Base-by-base conservation (phyloP, 2,797 vertebrate genomes). In the Falco biarmicus region DNA sequence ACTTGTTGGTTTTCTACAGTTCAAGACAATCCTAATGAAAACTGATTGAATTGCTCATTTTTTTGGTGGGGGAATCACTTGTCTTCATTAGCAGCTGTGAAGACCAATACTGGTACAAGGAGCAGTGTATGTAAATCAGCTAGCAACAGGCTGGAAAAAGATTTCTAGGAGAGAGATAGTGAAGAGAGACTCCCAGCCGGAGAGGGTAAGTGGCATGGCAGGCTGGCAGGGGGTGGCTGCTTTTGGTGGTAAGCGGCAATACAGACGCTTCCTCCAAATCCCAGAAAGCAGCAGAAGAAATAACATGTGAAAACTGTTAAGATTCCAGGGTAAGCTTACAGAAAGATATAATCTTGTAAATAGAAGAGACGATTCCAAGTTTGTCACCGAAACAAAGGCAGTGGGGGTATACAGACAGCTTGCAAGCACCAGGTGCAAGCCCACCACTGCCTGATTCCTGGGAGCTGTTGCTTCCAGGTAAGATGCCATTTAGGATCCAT, bases 211-310 rank as follows among this genome's bases (percentile, higher is more conserved):
- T 63, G 32, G 39, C 75, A 61, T 0, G 0, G 73, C 19, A 48
- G 45, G 43, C 39, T 25, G 60, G 69, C n/a, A 16, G n/a, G 12
- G 45, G 15, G 12, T 22, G 32, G 56, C 69, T 53, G 54, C 31
- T n/a, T 39, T 41, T 3, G 1, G 31, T 11, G 7, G 21, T n/a
- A 64, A 70, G 51, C 0, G 0, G 22, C 4, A 39, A 68, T 21
- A 68, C 11, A 39, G 25, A 59, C 0, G 0, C 15, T 68, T 28
- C 59, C 43, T 80, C 71, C 69, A 66, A 71, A 87, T 60, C 25
- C 34, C 61, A 63, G 41, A 63, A 71, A 63, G 65, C 68, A 74
- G 70, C 65, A 50, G 20, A 6, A 75, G 31, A 68, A 84, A 54
- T 60, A 78, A 65, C 50, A 29, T n/a, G 32, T 20, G 25, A 39